Base-by-base conservation (phyloP, 1,140 invertebrate genomes). In the Bombus breviceps region DNA sequence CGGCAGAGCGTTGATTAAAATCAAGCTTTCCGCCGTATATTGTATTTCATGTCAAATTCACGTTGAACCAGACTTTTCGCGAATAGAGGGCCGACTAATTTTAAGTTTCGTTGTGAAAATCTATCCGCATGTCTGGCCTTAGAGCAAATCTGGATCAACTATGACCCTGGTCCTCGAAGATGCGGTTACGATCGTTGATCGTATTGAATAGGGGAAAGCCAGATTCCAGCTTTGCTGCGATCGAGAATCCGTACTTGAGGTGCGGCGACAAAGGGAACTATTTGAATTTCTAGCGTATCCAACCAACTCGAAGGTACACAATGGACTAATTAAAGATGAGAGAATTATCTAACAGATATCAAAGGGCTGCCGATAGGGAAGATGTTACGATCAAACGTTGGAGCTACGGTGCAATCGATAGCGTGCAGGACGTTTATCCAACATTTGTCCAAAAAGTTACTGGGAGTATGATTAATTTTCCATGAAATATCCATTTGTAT, bases 251-350 rank as follows among this genome's bases (percentile, higher is more conserved):
- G 62, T 43, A 66, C 62, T 47, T 28, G 77, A 25, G 41, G 34
- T 41, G 32, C 77, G 18, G 28, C 77, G n/a, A 53, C 77, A 79
- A 79, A 68, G 62, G 77, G 77, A 79, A 47, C 41, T 68, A 68
- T 79, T 68, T 68, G 77, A 79, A 79, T 79, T 79, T 79, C 77
- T 22, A 68, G 41, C 34, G 41, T 32, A 43, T 53, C 62, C n/a
- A 41, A 25, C 39, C 59, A 18, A 12, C 37, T 68, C 64, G 32
- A 28, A 6, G 64, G 12, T 37, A 34, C 77, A 79, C 77, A 79
- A 47, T 68, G 43, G 77, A 37, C 77, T 79, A 79, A 79, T 79
- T 79, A 79, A 79, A 79, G 77, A n/a, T 32, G 77, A 66, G 59
- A 64, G 76, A 78, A 64, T 78, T 64, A 64, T 64, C 41, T 47